These are phyloP conservation scores for Elgaria multicarinata DNA, from an alignment of 2,113 vertebrate species.

Conservation along the genomic window DNA sequence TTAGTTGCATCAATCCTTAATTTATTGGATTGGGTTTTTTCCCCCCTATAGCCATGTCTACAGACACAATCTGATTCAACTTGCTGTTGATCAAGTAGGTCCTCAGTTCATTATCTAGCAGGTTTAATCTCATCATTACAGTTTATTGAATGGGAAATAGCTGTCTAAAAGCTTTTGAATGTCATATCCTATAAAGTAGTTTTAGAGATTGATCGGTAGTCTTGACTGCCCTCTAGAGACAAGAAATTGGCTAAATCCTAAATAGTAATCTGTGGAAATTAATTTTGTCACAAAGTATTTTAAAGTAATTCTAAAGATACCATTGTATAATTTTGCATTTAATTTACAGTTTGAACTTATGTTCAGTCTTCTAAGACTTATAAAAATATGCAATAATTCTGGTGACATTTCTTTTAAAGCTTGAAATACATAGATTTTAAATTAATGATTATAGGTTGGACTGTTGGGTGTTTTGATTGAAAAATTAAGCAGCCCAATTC, in stretches of 20 bases:
- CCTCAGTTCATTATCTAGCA: neutral
- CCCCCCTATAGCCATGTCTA: neutral
- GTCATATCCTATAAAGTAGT: neutral
- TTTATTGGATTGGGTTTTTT: neutral
- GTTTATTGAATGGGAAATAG: neutral
- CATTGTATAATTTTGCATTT: neutral
- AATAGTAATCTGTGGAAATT: neutral
- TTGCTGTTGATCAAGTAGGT: neutral
- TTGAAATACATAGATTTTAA: neutral
- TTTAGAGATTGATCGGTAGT: neutral
- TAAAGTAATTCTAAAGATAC: neutral
- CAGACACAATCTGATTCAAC: neutral
- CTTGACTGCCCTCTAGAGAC: slow-evolving; percentile 49
- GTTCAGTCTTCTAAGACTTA: neutral
- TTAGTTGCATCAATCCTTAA: neutral
- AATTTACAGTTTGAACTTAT: neutral
- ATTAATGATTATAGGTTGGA: neutral
- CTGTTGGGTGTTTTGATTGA: too few species aligned
- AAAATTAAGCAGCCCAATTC: neutral
- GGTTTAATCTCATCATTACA: neutral
- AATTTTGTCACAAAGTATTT: slow-evolving; percentile 8
- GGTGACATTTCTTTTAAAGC: neutral
- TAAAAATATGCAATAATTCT: neutral
- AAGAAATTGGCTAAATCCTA: neutral
- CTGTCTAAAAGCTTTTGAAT: neutral